A percentile compares a stretch with the other conserved stretches of the same genome.
Evolutionary conservation across 2,888 invertebrate genomes (phyloP).

Genomic region (Synanthedon andrenaeformis): DNA sequence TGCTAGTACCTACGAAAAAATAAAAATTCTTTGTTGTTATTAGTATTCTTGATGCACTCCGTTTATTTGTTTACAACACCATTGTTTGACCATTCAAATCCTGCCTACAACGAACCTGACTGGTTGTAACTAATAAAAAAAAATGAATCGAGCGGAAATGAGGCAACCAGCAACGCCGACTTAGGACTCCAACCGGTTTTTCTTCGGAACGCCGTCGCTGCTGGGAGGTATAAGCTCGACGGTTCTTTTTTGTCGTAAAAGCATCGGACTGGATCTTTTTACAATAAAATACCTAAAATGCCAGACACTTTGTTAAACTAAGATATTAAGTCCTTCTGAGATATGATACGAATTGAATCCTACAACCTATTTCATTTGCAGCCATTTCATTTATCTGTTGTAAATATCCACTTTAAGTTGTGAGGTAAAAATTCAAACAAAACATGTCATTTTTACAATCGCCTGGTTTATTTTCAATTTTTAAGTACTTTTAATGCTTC

Average conservation of each 20-base stretch:
- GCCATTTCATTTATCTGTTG: too few relatives aligned
- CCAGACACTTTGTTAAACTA: too few relatives aligned
- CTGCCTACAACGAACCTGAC: slow-evolving; percentile 40
- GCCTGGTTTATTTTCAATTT: slow-evolving; percentile 57
- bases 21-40: too few relatives aligned
- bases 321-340: too few relatives aligned
- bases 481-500: slow-evolving; percentile 46
- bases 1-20: too few relatives aligned
- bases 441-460: slow-evolving; percentile 41
- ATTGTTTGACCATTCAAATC: not conserved
- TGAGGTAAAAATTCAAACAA: slow-evolving; percentile 18
- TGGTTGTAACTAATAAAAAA: slow-evolving; percentile 53
- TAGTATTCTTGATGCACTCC: too few relatives aligned
- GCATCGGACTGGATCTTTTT: not conserved
- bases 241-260: not conserved
- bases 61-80: not conserved
- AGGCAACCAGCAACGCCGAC: slow-evolving; percentile 12
- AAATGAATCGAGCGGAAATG: slow-evolving; percentile 67
- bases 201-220: slow-evolving; percentile 19
- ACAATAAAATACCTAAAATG: too few relatives aligned
- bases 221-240: slow-evolving; percentile 8
- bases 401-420: not conserved
- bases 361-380: too few relatives aligned
- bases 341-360: too few relatives aligned
- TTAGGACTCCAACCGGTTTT: slow-evolving; percentile 60